Evolutionary conservation across 2,888 invertebrate species (phyloP).

Genomic region (Boloria selene): DNA sequence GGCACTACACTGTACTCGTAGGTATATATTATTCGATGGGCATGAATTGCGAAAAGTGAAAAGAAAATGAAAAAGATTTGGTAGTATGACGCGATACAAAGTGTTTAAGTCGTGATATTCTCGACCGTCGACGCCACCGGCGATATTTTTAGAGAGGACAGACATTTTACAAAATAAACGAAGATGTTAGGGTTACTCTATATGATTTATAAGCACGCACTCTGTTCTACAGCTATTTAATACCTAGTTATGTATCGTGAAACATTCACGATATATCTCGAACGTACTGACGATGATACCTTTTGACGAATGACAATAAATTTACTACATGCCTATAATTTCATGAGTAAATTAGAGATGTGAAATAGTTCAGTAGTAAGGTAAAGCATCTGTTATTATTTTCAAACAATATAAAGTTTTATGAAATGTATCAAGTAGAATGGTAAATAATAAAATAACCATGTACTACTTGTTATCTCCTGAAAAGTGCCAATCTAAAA

Average conservation of each 20-base stretch:
- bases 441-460: too few relatives aligned
- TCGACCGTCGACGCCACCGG: constrained; percentile 66
- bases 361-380: too few relatives aligned
- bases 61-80: constrained; percentile 36
- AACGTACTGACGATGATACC: neutral
- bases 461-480: too few relatives aligned
- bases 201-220: constrained; percentile 61
- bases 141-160: constrained; percentile 76
- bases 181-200: constrained; percentile 61
- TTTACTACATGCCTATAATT: too few relatives aligned
- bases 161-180: constrained; percentile 79
- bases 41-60: constrained; percentile 17
- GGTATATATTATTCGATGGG: constrained; percentile 8
- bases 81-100: constrained; percentile 55
- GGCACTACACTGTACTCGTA: constrained; percentile 1
- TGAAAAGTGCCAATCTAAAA: too few relatives aligned
- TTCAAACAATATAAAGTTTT: too few relatives aligned
- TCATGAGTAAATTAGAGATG: too few relatives aligned
- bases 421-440: too few relatives aligned
- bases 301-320: neutral
- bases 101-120: constrained; percentile 66
- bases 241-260: constrained; percentile 14
- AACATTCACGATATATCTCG: neutral
- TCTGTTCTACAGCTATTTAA: constrained; percentile 29
- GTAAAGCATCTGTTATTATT: too few relatives aligned